Evolutionary conservation across 2,113 vertebrate species (phyloP), one percentile per base, ranked within the genome.

Genomic region (Gobiocypris rarus): DNA sequence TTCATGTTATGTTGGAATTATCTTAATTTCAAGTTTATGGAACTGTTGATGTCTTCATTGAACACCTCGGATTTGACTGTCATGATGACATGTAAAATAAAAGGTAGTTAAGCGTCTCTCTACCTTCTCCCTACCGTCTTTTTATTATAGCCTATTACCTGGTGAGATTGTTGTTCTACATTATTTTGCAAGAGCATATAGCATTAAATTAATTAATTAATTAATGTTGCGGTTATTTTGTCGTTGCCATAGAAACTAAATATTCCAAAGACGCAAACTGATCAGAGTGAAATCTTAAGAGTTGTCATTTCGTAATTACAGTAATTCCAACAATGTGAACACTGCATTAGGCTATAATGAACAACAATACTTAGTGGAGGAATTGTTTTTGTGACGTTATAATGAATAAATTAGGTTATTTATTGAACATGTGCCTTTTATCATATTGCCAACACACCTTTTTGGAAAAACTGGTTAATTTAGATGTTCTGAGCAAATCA

Each of bases 291-390:
- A 69, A 38, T 69, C 69, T 43, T 17, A n/a, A 43, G 38, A 71
- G 22, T 24, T 71, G 69, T 71, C 65, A 69, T 69, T 38, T 43
- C 11, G 22, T 71, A 71, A 71, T 71, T 71, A 71, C 38, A 24
- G 22, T 71, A 43, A 45, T 43, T 71, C 22, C 5, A 4, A 70
- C 63, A 38, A 70, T n/a, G 69, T 71, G 15, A 38, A 38, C 63
- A 38, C 65, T 7, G 69, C 38, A 45, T 71, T 71, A 45, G 22
- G 38, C 38, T 24, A 14, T 75, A 54, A 54, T 54, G 9, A 52
- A 54, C 43, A 26, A 14, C n/a, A 48, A 15, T 45, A 48, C 24
- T 54, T 54, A 31, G 3, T 54, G 26, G 17, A 75, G 5, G 5
- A n/a, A n/a, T n/a, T n/a, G n/a, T n/a, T n/a, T n/a, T n/a, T n/a